Evolutionary conservation across 2,888 invertebrate genomes (phyloP).

Genomic region (Athripsodes cinereus): DNA sequence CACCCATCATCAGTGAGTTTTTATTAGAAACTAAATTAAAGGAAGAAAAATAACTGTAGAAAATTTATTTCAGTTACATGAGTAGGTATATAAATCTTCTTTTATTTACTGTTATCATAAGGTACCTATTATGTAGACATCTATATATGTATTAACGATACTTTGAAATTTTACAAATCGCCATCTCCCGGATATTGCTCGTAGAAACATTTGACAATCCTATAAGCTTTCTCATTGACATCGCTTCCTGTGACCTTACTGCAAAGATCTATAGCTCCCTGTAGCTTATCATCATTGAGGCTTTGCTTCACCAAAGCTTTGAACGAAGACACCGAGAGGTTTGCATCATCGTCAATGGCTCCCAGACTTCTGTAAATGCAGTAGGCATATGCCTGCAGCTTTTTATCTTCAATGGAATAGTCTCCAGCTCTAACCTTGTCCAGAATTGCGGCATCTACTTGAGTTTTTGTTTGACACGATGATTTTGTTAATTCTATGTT

Average conservation of each 20-base stretch:
- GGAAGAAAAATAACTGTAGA: no score
- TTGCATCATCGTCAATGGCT: not conserved
- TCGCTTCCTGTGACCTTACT: not conserved
- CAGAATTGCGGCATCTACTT: not conserved
- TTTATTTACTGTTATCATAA: no score
- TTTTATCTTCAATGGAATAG: not conserved
- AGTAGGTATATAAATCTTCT: no score
- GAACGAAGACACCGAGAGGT: not conserved
- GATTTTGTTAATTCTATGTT: not conserved
- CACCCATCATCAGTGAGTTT: no score
- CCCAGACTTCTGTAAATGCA: conserved; percentile 8
- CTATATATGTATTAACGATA: no score
- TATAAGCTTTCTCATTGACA: not conserved
- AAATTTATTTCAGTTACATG: no score
- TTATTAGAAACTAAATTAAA: no score
- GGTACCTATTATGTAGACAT: no score
- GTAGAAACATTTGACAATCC: not conserved
- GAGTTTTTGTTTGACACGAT: not conserved
- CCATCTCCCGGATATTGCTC: not conserved
- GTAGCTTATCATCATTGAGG: not conserved
- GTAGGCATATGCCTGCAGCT: conserved; percentile 1
- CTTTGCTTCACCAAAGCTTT: not conserved
- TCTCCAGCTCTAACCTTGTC: not conserved
- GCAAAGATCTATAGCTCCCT: not conserved
- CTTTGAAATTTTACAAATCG: no score